These are phyloP conservation scores for Macquaria australasica DNA, from an alignment of 2,113 vertebrate species.

Conservation along the genomic window DNA sequence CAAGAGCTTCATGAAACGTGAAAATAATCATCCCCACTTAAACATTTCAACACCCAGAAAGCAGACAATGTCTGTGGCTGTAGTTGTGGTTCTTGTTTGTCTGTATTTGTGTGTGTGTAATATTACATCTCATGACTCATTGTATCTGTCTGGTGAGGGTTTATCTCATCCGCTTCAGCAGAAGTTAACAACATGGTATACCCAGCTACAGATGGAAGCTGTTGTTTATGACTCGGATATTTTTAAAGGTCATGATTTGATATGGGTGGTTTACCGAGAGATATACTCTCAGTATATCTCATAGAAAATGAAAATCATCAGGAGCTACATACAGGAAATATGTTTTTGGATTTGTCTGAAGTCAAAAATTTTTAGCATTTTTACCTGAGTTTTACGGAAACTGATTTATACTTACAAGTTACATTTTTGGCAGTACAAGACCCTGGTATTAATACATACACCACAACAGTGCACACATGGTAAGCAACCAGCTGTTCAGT, in stretches of 20 bases:
- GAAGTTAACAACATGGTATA: constrained; percentile 18
- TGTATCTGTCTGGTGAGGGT: constrained; percentile 55
- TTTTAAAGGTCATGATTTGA: neutral
- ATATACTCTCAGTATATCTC: too few species aligned
- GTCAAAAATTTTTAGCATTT: neutral
- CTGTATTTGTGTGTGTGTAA: constrained; percentile 37
- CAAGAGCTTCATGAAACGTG: constrained; percentile 42
- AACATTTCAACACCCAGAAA: constrained; percentile 19
- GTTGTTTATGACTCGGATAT: constrained; percentile 3
- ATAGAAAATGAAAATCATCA: too few species aligned
- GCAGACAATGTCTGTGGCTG: constrained; percentile 22
- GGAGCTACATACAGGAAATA: too few species aligned
- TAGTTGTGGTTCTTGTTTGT: constrained; percentile 36
- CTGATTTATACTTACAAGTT: neutral
- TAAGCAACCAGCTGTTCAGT: neutral
- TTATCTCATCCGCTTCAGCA: constrained; percentile 27
- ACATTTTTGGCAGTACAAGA: neutral
- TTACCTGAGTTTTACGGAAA: neutral
- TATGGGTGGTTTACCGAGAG: neutral
- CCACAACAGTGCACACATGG: neutral
- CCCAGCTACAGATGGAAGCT: constrained; percentile 10
- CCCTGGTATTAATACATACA: too few species aligned
- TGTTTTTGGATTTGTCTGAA: neutral
- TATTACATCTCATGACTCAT: constrained; percentile 59
- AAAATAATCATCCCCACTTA: constrained; percentile 5